These are phyloP conservation scores for Tortrix viridana DNA, from an alignment of 2,888 invertebrate genomes.

Conservation along the genomic window DNA sequence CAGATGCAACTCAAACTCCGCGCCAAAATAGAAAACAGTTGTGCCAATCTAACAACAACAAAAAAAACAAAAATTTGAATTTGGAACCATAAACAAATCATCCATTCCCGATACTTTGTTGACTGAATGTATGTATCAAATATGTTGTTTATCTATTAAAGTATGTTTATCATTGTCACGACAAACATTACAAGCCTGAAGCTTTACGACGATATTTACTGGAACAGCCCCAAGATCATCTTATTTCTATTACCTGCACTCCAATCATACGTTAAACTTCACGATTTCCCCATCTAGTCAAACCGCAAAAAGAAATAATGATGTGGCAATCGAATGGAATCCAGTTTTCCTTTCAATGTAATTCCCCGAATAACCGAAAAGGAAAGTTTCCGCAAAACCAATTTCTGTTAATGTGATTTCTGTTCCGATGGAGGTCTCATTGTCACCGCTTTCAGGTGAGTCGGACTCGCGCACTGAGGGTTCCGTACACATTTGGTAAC, in stretches of 20 bases:
- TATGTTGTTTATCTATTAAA: no score
- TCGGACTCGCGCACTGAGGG: not conserved
- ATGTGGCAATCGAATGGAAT: conserved; percentile 31
- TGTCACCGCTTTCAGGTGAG: conserved; percentile 23
- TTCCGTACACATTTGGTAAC: no score
- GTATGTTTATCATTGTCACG: no score
- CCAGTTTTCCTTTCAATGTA: conserved; percentile 28
- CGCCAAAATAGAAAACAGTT: no score
- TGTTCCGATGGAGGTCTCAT: conserved; percentile 15
- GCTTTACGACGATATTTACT: not conserved
- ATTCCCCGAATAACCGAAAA: conserved; percentile 15
- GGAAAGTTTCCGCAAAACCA: conserved; percentile 34
- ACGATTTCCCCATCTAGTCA: conserved; percentile 20
- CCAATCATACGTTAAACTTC: conserved; percentile 33
- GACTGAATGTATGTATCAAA: no score
- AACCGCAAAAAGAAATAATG: conserved; percentile 31
- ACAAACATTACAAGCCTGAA: no score
- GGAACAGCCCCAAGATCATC: not conserved
- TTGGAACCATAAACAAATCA: no score
- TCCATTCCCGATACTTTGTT: no score
- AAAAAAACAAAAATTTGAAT: no score
- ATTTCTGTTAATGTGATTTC: conserved; percentile 36
- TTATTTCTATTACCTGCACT: not conserved
- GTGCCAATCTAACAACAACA: no score
- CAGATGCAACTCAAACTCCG: no score